phyloP scores from a whole-genome alignment of 2,113 vertebrate species.

The Caranx ignobilis region DNA sequence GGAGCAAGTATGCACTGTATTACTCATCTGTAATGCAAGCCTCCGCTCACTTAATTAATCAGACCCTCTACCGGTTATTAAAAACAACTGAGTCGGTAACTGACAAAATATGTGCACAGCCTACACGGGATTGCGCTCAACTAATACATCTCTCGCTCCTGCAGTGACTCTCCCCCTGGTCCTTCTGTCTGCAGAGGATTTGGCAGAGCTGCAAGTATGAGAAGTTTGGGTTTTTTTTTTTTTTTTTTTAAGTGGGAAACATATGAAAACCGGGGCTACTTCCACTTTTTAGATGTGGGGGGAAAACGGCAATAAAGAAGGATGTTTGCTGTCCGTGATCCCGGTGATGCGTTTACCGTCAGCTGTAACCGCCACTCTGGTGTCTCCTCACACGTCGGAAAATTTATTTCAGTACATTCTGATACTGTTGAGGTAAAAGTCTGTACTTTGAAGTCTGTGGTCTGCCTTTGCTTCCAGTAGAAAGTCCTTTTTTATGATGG shows the following conservation, averaged over 20 bases:
- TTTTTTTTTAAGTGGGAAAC: conserved; percentile 38
- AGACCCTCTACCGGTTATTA: conserved; percentile 50
- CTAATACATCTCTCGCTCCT: conserved; percentile 37
- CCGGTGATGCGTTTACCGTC: conserved; percentile 54
- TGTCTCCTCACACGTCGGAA: conserved; percentile 27
- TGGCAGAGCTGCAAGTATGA: conserved; percentile 55
- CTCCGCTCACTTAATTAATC: conserved; percentile 63
- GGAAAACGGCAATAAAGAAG: not conserved
- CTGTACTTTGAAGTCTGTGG: conserved; percentile 51
- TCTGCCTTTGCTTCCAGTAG: conserved; percentile 21
- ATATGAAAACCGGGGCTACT: conserved; percentile 31
- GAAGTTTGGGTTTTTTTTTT: not conserved
- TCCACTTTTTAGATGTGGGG: conserved; percentile 42
- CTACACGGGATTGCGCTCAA: conserved; percentile 37
- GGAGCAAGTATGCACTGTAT: conserved; percentile 44
- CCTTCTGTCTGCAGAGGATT: conserved; percentile 46
- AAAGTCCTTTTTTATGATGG: conserved; percentile 33
- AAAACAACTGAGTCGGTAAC: conserved; percentile 61
- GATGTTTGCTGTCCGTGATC: conserved; percentile 4
- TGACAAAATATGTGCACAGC: conserved; percentile 54
- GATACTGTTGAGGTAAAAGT: conserved; percentile 32
- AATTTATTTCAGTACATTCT: conserved; percentile 35
- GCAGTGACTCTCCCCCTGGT: not conserved
- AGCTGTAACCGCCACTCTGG: conserved; percentile 19
- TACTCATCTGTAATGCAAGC: conserved; percentile 71